Evolutionary conservation across 2,113 vertebrate species (phyloP), one percentile per base, ranked within the genome.

Genomic region (Podiceps cristatus): DNA sequence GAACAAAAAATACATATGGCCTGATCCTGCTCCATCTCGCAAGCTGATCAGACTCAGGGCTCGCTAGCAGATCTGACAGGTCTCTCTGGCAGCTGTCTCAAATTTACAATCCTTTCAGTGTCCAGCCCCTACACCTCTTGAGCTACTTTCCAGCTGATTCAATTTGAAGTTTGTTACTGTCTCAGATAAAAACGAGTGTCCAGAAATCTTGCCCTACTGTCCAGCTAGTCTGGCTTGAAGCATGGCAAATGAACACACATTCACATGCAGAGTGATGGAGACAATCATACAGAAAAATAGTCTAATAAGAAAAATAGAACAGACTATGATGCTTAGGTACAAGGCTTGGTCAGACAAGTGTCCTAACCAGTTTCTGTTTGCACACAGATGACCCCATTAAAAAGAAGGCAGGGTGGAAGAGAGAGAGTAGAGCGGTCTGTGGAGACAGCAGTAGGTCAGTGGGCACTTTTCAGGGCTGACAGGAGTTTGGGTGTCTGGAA

Each of bases 331-430:
- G 20, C 40, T 40, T 6, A 35, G 33, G 13, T 67, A 22, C 12
- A 68, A 16, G 14, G 15, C 22, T 77, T 76, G 27, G 27, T 22
- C 20, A 83, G 37, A 58, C 8, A 62, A 45, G 11, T n/a, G 33
- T 31, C 50, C 18, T 75, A 25, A 27, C 15, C 35, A 40, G 19
- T 37, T 42, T 55, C 63, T 60, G 14, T n/a, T 53, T 44, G 17
- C 28, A 49, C 11, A 49, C 2, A 33, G 15, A 53, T 0, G 1
- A 3, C 16, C 5, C 8, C 25, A 2, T 16, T 1, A 47, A 56
- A 23, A 37, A 37, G 37, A 37, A 37, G 37, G 37, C 37, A 9
- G 37, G 37, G 37, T 37, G 37, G 37, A 37, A 37, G 9, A 13
- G 16, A 25, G 16, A 50, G 28, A 9, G 10, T 37, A 9, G 4